Conservation (phyloP, 1,140 invertebrate species). For the Tetraneura akinire region DNA sequence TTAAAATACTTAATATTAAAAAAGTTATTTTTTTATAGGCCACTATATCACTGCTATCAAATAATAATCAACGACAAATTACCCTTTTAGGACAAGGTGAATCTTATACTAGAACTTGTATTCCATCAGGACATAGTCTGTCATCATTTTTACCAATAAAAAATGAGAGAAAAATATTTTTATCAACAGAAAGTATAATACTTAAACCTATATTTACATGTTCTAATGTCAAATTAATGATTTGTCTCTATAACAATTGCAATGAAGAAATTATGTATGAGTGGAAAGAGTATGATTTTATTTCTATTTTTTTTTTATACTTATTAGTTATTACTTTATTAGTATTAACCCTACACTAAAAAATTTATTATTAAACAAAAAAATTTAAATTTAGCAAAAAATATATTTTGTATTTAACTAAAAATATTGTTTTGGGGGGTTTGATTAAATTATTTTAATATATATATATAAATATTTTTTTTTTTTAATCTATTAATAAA, state of each 20-base stretch:
- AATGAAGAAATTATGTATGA: slow-evolving; percentile 30
- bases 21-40: slow-evolving; percentile 19
- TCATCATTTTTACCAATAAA: slow-evolving; percentile 21
- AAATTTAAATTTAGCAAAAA: too few relatives aligned
- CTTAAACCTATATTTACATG: slow-evolving; percentile 3
- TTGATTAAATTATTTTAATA: too few relatives aligned
- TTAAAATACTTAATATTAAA: neutral
- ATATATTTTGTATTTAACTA: too few relatives aligned
- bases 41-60: neutral
- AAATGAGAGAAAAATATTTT: slow-evolving; percentile 38
- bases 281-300: slow-evolving; percentile 15
- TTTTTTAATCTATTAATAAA: too few relatives aligned
- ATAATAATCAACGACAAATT: slow-evolving; percentile 2
- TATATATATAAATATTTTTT: too few relatives aligned
- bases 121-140: neutral
- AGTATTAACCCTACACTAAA: too few relatives aligned
- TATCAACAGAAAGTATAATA: slow-evolving; percentile 34
- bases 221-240: neutral
- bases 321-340: too few relatives aligned
- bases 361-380: too few relatives aligned
- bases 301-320: too few relatives aligned
- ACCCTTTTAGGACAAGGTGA: slow-evolving; percentile 29
- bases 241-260: neutral
- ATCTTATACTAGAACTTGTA: slow-evolving; percentile 7
- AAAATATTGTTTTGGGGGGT: too few relatives aligned